These are phyloP conservation scores for Rotaria magnacalcarata DNA, from an alignment of 2,888 invertebrate genomes.

Conservation along the genomic window DNA sequence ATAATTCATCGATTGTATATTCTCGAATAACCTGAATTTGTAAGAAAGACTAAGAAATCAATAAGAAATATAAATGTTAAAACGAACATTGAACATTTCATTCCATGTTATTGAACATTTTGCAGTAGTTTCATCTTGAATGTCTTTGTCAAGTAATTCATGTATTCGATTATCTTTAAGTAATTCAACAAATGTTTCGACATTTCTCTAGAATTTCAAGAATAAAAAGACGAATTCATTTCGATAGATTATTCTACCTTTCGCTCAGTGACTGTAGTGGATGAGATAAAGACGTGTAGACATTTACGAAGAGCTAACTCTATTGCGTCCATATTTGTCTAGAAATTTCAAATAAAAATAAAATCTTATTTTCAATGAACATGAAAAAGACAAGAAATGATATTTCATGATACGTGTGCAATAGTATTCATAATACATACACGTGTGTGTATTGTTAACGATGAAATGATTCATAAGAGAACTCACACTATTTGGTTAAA, in stretches of 20 bases:
- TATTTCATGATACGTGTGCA: no score
- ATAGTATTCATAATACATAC: no score
- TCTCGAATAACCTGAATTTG: background rate
- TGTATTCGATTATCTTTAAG: background rate
- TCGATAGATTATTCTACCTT: background rate
- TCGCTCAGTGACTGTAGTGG: background rate
- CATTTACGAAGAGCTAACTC: conserved; percentile 3
- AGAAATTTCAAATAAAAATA: background rate
- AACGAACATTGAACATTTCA: background rate
- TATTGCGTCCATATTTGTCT: background rate
- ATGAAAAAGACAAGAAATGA: no score
- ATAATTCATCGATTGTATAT: background rate
- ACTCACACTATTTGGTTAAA: no score
- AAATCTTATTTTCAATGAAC: no score
- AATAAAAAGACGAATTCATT: background rate
- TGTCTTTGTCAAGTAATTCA: background rate
- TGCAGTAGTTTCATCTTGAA: background rate
- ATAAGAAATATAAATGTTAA: no score
- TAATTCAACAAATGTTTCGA: conserved; percentile 10
- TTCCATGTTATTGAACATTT: background rate
- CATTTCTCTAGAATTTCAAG: background rate
- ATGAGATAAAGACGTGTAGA: background rate
- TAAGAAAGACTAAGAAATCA: background rate
- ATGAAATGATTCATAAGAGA: no score
- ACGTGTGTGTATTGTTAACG: no score